Percentiles rank a stretch among this genome's conserved stretches.
Evolutionary conservation across 2,888 invertebrate species (phyloP).

Genomic region (Phytoseiulus persimilis): DNA sequence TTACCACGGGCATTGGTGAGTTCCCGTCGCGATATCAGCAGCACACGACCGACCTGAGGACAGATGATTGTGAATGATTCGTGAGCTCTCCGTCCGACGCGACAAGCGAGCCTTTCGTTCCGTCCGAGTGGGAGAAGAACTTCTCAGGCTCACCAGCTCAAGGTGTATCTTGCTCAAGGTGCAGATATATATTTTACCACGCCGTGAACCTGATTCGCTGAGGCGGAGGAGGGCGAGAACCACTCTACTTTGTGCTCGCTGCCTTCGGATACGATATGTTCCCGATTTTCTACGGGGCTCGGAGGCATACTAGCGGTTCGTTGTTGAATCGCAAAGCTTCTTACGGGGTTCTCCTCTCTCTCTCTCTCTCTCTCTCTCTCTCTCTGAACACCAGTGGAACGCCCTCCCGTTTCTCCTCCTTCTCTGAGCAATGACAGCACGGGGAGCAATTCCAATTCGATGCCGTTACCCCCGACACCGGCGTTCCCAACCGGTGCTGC

Average conservation of each 20-base stretch:
- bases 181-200: too few species aligned
- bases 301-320: too few species aligned
- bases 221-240: too few species aligned
- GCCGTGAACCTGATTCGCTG: too few species aligned
- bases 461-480: slow-evolving; percentile 22
- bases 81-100: not conserved
- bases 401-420: slow-evolving; percentile 20
- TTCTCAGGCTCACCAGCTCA: too few species aligned
- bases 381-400: slow-evolving; percentile 8
- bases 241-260: too few species aligned
- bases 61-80: not conserved
- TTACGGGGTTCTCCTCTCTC: too few species aligned
- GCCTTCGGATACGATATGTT: too few species aligned
- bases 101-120: not conserved
- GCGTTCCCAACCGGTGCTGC: not conserved
- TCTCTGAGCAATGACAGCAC: slow-evolving; percentile 30
- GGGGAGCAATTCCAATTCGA: slow-evolving; percentile 33
- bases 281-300: too few species aligned
- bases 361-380: not conserved
- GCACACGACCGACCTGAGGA: not conserved
- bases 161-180: too few species aligned
- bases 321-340: too few species aligned
- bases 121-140: too few species aligned
- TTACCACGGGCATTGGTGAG: slow-evolving; percentile 53
- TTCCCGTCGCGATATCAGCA: not conserved